Conservation (phyloP, 2,888 invertebrate genomes). For the Philopedon plagiatum region DNA sequence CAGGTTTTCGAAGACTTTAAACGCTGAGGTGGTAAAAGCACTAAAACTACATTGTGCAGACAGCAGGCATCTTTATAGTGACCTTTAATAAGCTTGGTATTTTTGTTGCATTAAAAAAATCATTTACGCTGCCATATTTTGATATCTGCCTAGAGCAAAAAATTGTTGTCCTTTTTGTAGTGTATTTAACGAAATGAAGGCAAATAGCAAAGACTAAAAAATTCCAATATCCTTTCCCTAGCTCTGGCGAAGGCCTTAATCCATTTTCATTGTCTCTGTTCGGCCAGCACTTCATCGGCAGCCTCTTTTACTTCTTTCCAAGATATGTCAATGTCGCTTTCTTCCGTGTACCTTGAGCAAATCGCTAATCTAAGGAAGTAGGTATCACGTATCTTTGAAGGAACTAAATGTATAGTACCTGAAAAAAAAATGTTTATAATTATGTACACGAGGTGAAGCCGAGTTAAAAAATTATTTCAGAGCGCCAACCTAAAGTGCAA, state of each 20-base stretch:
- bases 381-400: constrained; percentile 86
- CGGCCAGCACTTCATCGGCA: constrained; percentile 77
- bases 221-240: constrained; percentile 11
- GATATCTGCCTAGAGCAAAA: too few species aligned
- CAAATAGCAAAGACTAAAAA: constrained; percentile 23
- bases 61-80: too few species aligned
- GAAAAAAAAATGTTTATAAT: constrained; percentile 14
- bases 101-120: too few species aligned
- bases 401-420: constrained; percentile 91
- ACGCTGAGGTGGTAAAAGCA: too few species aligned
- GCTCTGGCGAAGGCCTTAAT: constrained; percentile 17
- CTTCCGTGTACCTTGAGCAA: constrained; percentile 87
- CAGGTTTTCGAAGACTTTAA: too few species aligned
- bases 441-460: too few species aligned
- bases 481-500: too few species aligned
- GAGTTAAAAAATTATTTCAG: too few species aligned
- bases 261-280: constrained; percentile 43
- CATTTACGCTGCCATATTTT: too few species aligned
- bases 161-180: not conserved
- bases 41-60: too few species aligned
- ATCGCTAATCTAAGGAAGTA: constrained; percentile 93
- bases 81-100: too few species aligned
- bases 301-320: constrained; percentile 89
- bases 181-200: constrained; percentile 11
- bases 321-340: constrained; percentile 85